Evolutionary conservation across 2,888 invertebrate species (phyloP), one percentile per base, ranked within the genome.

Genomic region (Synergus itoensis): DNA sequence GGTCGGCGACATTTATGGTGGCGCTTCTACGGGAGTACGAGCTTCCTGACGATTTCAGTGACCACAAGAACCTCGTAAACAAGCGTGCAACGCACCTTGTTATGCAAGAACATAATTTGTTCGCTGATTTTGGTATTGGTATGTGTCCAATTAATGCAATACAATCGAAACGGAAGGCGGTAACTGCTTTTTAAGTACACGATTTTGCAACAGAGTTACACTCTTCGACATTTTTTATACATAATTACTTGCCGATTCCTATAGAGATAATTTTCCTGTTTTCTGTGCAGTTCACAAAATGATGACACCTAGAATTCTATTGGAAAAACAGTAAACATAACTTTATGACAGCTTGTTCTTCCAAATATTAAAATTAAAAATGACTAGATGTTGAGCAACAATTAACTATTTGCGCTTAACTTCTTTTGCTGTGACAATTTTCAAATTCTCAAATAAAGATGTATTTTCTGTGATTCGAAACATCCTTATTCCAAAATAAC

Each of bases 21-120:
- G 62, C 43, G 36, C 78, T 76, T 78, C 62, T 41, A 53, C 79
- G 62, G 43, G 77, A 75, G 76, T 36, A 48, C 79, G 43, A 69
- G 79, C 78, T 81, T 87, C 85, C 86, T 86, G 82, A 77, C 83
- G 84, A 86, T 86, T 76, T 60, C 60, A 62, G 48, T 53, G 69
- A 48, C 48, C 69, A 73, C 48, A 45, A 53, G 69, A 73, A 73
- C 28, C 48, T 73, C 48, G 36, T 73, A 73, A 73, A 73, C 4
- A 48, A 73, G 36, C 11, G 48, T 57, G 64, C 48, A 65, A 65
- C 48, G 28, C 40, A 65, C 65, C 65, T 65, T 48, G 69, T 73
- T 53, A 48, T 73, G 28, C 48, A 73, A 73, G 69, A 73, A 14
- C 16, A 48, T 48, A 73, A 73, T 73, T 73, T 73, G 69, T 48